A percentile compares a stretch with the other conserved stretches of the same genome.
Evolutionary conservation across 2,113 vertebrate genomes (phyloP).

Genomic region (Pelusios castaneus): DNA sequence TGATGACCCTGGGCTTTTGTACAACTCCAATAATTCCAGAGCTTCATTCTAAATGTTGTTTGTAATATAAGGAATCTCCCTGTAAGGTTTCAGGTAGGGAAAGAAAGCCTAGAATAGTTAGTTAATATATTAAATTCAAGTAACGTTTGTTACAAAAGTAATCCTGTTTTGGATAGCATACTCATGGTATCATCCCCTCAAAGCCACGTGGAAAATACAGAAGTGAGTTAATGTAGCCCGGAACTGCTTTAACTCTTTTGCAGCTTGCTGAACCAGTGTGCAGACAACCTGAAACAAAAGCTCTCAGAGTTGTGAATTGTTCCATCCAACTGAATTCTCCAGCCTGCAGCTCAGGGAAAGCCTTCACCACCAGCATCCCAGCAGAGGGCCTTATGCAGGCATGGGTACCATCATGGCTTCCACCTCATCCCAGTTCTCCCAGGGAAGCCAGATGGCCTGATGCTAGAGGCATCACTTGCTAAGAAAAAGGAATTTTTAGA

Average conservation of each 20-base stretch:
- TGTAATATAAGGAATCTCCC: not conserved
- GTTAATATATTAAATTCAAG: rapidly evolving
- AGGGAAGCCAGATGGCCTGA: not conserved
- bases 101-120: not conserved
- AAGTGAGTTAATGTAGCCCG: not conserved
- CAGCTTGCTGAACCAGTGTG: not conserved
- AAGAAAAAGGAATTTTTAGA: conserved; percentile 4
- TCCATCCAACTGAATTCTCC: not conserved
- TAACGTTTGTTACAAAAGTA: not conserved
- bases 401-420: not conserved
- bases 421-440: not conserved
- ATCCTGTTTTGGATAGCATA: not conserved
- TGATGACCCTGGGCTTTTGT: not conserved
- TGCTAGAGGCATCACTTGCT: not conserved
- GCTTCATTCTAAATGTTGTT: not conserved
- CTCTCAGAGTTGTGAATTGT: not conserved
- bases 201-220: not conserved
- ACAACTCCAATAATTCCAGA: not conserved
- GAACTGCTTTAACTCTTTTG: not conserved
- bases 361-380: not conserved
- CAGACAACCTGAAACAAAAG: not conserved
- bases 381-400: not conserved
- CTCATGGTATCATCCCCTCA: not conserved
- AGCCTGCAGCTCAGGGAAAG: not conserved
- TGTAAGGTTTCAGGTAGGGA: not conserved